Base-by-base conservation (phyloP, 1,140 invertebrate genomes). In the Formica exsecta region DNA sequence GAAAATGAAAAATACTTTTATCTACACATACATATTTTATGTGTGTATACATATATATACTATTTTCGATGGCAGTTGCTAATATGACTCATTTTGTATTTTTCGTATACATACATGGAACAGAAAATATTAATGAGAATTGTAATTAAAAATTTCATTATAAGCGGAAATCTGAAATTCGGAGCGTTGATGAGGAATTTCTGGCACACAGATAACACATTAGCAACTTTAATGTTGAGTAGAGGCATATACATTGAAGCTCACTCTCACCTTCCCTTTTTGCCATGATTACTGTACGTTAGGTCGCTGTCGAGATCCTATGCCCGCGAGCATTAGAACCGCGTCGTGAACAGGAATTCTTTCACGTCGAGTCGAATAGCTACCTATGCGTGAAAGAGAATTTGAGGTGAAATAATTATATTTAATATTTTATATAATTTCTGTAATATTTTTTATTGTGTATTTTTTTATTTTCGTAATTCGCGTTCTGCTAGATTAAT, bases 261-360 rank as follows among this genome's bases (percentile, higher is more conserved):
- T 79, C 75, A 62, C 89, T 91, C 89, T 91, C 89, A 71, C 85
- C 87, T 89, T 90, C 89, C 89, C 89, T 90, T 81, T 81, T 85
- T 70, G 51, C 48, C 64, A 62, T 68, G 65, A 32, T 57, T 75
- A 44, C n/a, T 41, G 48, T 61, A 57, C 22, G 41, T 89, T 90
- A 87, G 59, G 76, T 65, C 75, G 86, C 75, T 80, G 85, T 81
- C 54, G 88, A 80, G 86, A 87, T 71, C 48, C 65, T 61, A 74
- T 22, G 54, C 61, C 62, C 48, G 48, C 48, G 5, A 83, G 81
- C 48, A 57, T 85, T 86, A 85, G 65, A 68, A 87, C 75, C 38
- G 16, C 54, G 13, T 16, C 44, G 68, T 25, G 68, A 73, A 61
- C 79, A 61, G 79, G 25, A 83, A 83, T 83, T 83, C 79, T 83